Conservation (phyloP, 92 coral and sea anemone species). For the Bergia puertoricense region DNA sequence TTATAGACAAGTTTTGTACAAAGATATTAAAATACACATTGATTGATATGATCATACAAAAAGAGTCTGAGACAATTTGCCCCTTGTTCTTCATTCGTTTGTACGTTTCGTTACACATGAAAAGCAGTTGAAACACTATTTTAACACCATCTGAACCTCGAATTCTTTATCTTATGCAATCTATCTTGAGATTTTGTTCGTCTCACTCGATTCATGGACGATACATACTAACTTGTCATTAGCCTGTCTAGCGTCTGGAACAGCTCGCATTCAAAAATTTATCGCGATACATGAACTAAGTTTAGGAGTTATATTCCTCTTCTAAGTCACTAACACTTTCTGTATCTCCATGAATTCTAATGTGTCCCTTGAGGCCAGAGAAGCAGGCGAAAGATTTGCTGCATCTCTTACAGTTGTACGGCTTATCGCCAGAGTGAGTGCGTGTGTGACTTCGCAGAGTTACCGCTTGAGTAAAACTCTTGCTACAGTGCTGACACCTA, state of each 20-base stretch:
- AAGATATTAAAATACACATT: not conserved
- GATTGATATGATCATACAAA: not conserved
- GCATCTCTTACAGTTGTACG: constrained; percentile 91
- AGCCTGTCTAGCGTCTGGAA: not conserved
- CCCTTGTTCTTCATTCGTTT: too few species aligned
- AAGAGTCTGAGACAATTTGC: not conserved
- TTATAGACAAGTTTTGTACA: not conserved
- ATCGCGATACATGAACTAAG: not conserved
- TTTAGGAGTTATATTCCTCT: constrained; percentile 36
- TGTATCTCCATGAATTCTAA: constrained; percentile 83
- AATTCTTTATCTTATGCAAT: not conserved
- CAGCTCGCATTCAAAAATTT: too few species aligned
- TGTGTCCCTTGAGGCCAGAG: constrained; percentile 96
- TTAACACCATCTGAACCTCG: not conserved
- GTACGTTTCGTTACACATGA: not conserved
- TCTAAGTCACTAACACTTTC: constrained; percentile 54
- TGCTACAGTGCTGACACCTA: constrained; percentile 91
- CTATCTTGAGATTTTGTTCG: not conserved
- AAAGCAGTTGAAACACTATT: not conserved
- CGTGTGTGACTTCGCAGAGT: constrained; percentile 98
- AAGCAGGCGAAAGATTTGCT: constrained; percentile 95
- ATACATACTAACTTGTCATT: not conserved
- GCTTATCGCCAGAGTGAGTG: constrained; percentile 95
- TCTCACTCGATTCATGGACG: not conserved
- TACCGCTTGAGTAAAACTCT: constrained; percentile 98